Conservation (phyloP, 2,113 vertebrate species). For the Mungos mungo region DNA sequence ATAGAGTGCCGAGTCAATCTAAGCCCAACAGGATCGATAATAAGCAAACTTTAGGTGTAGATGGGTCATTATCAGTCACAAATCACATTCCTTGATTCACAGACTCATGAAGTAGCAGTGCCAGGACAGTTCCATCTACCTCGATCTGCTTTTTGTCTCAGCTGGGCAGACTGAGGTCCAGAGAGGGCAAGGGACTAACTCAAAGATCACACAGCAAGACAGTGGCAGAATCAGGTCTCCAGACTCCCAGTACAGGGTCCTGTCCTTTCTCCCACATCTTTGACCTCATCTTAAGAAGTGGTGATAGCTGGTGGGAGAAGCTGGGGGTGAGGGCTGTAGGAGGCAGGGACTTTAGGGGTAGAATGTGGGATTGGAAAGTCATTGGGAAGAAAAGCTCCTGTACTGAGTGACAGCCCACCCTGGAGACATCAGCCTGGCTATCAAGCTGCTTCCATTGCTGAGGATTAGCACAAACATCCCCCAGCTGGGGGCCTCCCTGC, state of each 20-base stretch:
- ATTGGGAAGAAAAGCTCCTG: not conserved
- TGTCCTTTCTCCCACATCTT: not conserved
- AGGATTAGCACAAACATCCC: constrained; percentile 71
- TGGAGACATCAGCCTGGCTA: constrained; percentile 55
- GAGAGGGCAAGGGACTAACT: not conserved
- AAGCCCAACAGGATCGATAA: not conserved
- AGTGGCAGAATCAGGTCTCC: not conserved
- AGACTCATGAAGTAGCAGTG: not conserved
- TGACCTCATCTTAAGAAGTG: not conserved
- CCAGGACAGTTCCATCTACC: not conserved
- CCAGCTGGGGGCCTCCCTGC: constrained; percentile 63
- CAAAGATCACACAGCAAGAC: not conserved
- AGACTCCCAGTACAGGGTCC: not conserved
- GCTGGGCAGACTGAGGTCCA: not conserved
- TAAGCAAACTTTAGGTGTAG: not conserved
- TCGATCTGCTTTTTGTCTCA: not conserved
- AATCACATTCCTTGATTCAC: not conserved
- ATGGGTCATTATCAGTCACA: not conserved
- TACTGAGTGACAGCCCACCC: constrained; percentile 58
- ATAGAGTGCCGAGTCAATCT: not conserved
- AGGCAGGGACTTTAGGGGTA: not conserved
- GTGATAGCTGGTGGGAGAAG: not conserved
- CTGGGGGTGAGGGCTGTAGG: not conserved
- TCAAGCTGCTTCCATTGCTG: constrained; percentile 48
- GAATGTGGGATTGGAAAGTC: constrained; percentile 44